phyloP scores from a whole-genome alignment of 2,797 vertebrate species.

The Dicrostonyx torquatus region DNA sequence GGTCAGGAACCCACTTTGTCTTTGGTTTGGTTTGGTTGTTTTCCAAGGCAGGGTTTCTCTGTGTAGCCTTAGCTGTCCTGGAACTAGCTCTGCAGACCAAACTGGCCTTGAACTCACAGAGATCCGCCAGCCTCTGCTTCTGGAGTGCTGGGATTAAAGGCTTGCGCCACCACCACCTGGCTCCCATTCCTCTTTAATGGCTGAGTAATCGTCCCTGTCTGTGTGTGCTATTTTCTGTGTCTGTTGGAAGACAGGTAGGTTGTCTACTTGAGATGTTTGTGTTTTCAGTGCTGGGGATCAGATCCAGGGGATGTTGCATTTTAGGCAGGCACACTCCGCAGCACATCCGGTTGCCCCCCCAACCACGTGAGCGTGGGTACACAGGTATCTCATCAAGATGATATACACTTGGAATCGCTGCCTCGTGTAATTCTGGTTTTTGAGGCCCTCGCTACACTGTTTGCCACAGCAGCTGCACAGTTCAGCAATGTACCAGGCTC shows the following conservation, averaged over 20 bases:
- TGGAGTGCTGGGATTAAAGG: not conserved
- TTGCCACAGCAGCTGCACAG: accelerated
- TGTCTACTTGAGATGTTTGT: not conserved
- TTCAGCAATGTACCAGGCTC: no score
- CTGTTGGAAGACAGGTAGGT: no score
- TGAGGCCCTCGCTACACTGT: accelerated
- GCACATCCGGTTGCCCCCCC: no score
- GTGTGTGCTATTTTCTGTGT: accelerated
- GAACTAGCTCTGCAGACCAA: not conserved
- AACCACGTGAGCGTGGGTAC: accelerated
- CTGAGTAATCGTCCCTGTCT: accelerated
- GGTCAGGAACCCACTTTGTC: accelerated
- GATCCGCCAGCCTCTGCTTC: not conserved
- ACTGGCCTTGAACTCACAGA: not conserved
- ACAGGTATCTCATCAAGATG: accelerated
- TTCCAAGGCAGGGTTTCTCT: not conserved
- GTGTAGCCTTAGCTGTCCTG: not conserved
- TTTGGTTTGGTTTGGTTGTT: not conserved
- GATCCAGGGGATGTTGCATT: not conserved
- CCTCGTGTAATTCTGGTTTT: accelerated
- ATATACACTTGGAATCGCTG: not conserved
- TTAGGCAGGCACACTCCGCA: not conserved
- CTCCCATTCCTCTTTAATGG: not conserved
- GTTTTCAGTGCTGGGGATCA: not conserved
- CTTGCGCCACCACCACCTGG: accelerated